A percentile compares a stretch with the other conserved stretches of the same genome.
Conservation (phyloP, 1,140 invertebrate species). For the Brachystomella parvula region DNA sequence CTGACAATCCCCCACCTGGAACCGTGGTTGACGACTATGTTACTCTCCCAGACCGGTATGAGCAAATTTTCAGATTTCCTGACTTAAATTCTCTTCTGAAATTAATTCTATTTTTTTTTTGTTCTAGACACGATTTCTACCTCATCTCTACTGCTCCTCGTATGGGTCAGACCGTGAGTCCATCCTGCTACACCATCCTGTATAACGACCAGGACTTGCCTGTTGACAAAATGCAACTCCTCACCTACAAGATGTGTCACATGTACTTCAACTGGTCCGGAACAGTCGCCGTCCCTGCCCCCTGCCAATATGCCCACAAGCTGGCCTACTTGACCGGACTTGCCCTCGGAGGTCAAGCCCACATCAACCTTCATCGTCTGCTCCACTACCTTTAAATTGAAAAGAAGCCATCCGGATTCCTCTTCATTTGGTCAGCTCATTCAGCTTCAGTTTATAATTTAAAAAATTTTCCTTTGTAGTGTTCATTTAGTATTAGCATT, state of each 20-base stretch:
- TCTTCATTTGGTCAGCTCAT: too few species aligned
- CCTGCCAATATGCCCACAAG: slow-evolving; percentile 79
- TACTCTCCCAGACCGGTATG: slow-evolving; percentile 48
- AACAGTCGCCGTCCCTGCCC: slow-evolving; percentile 60
- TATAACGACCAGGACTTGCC: slow-evolving; percentile 52
- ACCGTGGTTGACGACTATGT: slow-evolving; percentile 51
- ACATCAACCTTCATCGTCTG: neutral
- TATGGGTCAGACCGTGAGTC: slow-evolving; percentile 71
- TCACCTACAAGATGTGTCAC: slow-evolving; percentile 69
- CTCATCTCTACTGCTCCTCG: slow-evolving; percentile 64
- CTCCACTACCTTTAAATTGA: slow-evolving; percentile 40
- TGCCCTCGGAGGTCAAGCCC: slow-evolving; percentile 8
- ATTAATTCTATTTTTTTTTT: slow-evolving; percentile 19
- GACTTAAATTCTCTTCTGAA: neutral
- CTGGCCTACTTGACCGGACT: slow-evolving; percentile 64
- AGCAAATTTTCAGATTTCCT: neutral
- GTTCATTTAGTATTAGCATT: too few species aligned
- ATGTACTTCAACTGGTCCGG: slow-evolving; percentile 71
- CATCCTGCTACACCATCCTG: slow-evolving; percentile 70
- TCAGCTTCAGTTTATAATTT: too few species aligned
- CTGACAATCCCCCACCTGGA: slow-evolving; percentile 52
- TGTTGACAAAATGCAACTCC: slow-evolving; percentile 59
- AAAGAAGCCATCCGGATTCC: too few species aligned
- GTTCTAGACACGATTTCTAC: slow-evolving; percentile 62
- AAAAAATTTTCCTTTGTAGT: too few species aligned